Conservation (phyloP, 2,797 vertebrate species). For the Lutjanus campechanus region DNA sequence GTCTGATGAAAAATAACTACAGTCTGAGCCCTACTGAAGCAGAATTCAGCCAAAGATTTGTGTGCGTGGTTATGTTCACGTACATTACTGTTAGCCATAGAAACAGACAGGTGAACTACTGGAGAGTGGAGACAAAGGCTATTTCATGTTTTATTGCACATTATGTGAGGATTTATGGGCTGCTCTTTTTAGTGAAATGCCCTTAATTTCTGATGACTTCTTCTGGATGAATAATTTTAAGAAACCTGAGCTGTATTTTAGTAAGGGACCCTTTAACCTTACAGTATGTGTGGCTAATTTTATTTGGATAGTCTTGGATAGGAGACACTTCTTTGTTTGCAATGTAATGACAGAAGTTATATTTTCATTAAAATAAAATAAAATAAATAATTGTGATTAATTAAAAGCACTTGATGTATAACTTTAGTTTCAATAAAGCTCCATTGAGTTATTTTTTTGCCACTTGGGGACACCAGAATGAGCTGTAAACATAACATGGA, state of each 20-base stretch:
- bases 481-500: background rate
- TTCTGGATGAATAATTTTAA: constrained; percentile 3
- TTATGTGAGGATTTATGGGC: constrained; percentile 12
- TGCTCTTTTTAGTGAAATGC: constrained; percentile 15
- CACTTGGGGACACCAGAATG: background rate
- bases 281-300: background rate
- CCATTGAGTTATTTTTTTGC: background rate
- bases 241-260: background rate
- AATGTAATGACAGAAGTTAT: too few relatives aligned
- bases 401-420: background rate
- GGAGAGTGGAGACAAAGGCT: background rate
- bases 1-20: background rate
- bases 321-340: background rate
- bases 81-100: background rate
- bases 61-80: background rate
- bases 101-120: background rate
- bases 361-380: too few relatives aligned
- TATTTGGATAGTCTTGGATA: background rate
- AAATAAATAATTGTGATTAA: background rate
- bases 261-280: background rate
- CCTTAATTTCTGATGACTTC: background rate
- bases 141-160: constrained; percentile 14
- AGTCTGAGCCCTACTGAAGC: background rate
- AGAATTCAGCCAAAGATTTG: background rate
- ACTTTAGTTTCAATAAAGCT: background rate